These are phyloP conservation scores for Saccostrea glomerata DNA, from an alignment of 1,140 invertebrate species.

Conservation along the genomic window DNA sequence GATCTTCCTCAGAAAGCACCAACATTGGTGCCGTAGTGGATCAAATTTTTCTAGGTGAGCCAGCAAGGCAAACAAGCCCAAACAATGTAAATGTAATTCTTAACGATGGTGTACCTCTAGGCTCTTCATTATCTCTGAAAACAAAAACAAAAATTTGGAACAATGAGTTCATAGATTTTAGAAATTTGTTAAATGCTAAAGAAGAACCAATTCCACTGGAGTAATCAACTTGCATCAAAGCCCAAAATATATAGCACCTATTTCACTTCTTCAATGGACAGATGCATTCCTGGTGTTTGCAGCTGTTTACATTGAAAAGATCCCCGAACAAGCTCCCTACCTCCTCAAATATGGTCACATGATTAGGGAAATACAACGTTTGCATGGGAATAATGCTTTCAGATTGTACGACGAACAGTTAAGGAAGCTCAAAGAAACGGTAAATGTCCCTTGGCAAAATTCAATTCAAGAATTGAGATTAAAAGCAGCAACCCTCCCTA, in stretches of 20 bases:
- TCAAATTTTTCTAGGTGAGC: conserved; percentile 6
- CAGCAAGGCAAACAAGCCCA: neutral
- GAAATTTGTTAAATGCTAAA: neutral
- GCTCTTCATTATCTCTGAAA: neutral
- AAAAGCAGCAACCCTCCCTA: neutral
- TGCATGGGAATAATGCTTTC: conserved; percentile 13
- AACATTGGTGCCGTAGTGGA: neutral
- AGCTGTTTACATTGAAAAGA: neutral
- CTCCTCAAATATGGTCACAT: conserved; percentile 30
- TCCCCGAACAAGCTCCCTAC: neutral
- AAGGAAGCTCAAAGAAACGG: neutral
- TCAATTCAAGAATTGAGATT: neutral
- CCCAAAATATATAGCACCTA: no score
- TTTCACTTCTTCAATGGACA: no score
- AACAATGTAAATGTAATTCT: neutral
- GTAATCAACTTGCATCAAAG: neutral
- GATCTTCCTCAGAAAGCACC: no score
- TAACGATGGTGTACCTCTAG: neutral
- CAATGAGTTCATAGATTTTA: conserved; percentile 19
- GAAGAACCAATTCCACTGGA: neutral
- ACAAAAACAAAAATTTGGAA: neutral
- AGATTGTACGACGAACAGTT: conserved; percentile 40
- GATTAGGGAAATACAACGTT: neutral
- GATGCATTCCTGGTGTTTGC: no score
- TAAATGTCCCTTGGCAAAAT: neutral